Percentiles rank a stretch among this genome's conserved stretches.
These are phyloP conservation scores for Rhynchonema sp. DNA, from an alignment of 2,888 invertebrate species.

Conservation along the genomic window DNA sequence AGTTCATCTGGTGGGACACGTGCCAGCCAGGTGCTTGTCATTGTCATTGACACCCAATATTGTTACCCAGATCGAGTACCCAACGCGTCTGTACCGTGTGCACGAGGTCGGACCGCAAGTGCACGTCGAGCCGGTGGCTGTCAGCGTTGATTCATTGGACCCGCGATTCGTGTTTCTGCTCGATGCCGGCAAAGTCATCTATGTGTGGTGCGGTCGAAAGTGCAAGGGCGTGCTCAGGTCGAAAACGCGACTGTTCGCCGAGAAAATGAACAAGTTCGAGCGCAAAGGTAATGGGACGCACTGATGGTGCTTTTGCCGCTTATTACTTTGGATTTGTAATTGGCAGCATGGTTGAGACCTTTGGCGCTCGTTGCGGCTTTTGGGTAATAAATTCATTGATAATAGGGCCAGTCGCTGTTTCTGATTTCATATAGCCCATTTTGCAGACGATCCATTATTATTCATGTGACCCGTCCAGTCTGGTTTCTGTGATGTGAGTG, in stretches of 20 bases:
- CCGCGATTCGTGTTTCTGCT: slow-evolving; percentile 73
- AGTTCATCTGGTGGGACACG: too few relatives aligned
- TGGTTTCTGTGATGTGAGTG: too few relatives aligned
- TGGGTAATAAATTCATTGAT: too few relatives aligned
- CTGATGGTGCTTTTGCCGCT: too few relatives aligned
- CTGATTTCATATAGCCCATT: too few relatives aligned
- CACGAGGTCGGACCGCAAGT: slow-evolving; percentile 17
- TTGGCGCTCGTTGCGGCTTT: too few relatives aligned
- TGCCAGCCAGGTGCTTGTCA: too few relatives aligned
- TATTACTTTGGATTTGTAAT: neutral
- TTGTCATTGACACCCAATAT: too few relatives aligned
- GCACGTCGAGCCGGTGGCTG: slow-evolving; percentile 37
- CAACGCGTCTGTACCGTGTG: slow-evolving; percentile 19
- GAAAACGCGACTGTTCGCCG: slow-evolving; percentile 56
- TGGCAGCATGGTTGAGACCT: too few relatives aligned
- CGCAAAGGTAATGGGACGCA: slow-evolving; percentile 85
- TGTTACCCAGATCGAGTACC: slow-evolving; percentile 1
- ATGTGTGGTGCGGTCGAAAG: slow-evolving; percentile 66
- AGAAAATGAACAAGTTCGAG: slow-evolving; percentile 96
- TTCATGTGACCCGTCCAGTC: too few relatives aligned
- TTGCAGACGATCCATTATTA: too few relatives aligned
- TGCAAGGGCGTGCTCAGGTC: slow-evolving; percentile 32
- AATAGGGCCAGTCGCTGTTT: too few relatives aligned
- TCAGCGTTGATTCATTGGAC: slow-evolving; percentile 49
- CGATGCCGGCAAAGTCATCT: slow-evolving; percentile 60